Conservation (phyloP, 2,113 vertebrate species). For the Lepidothrix coronata region DNA sequence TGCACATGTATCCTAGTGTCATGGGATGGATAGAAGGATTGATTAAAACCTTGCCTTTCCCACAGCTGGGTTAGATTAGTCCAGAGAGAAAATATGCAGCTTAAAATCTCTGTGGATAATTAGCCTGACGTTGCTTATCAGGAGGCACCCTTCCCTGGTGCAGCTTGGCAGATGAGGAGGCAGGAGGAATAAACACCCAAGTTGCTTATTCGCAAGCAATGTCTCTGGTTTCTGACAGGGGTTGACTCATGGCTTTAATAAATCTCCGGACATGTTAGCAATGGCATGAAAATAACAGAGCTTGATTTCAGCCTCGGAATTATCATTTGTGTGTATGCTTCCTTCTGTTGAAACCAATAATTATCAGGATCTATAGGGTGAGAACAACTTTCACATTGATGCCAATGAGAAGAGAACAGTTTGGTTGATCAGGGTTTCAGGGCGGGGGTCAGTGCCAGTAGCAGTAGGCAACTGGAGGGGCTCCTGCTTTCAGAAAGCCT, state of each 20-base stretch:
- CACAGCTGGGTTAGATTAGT: constrained; percentile 69
- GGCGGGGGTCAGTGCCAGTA: not conserved
- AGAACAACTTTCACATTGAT: not conserved
- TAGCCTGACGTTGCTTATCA: constrained; percentile 27
- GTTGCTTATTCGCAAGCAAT: not conserved
- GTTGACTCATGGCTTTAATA: not conserved
- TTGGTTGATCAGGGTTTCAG: not conserved
- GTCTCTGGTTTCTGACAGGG: not conserved
- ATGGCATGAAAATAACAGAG: not conserved
- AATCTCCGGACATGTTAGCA: not conserved
- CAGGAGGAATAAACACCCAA: constrained; percentile 3
- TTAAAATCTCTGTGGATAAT: constrained; percentile 53
- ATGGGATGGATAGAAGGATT: not conserved
- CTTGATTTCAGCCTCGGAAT: not conserved
- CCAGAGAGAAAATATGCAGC: constrained; percentile 47
- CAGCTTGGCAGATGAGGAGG: constrained; percentile 3
- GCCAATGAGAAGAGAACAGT: not conserved
- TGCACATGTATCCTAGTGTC: constrained; percentile 19
- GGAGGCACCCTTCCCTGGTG: constrained; percentile 27
- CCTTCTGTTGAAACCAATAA: not conserved
- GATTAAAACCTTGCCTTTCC: constrained; percentile 41
- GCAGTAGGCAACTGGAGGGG: not conserved
- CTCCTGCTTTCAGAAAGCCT: not conserved
- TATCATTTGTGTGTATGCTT: not conserved
- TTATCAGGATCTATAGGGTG: not conserved